Conservation (phyloP, 2,888 invertebrate species). For the Aradus depressus region DNA sequence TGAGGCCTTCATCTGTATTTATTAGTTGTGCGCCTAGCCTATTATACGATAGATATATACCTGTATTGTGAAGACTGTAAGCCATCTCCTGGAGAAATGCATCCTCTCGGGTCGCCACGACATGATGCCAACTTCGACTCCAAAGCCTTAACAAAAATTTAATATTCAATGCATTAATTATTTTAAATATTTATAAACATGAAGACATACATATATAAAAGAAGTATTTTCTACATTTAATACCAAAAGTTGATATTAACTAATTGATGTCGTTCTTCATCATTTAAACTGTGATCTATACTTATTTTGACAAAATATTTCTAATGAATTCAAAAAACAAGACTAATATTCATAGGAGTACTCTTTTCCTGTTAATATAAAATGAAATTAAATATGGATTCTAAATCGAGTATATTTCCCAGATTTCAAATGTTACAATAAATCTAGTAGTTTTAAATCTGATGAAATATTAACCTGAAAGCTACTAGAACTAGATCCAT, state of each 20-base stretch:
- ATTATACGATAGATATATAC: slow-evolving; percentile 17
- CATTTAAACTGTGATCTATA: background rate
- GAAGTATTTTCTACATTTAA: background rate
- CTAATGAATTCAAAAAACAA: background rate
- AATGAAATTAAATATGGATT: no score
- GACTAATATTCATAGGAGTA: background rate
- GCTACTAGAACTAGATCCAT: no score
- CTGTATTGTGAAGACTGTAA: slow-evolving; percentile 23
- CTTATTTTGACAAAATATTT: no score
- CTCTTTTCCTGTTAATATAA: no score
- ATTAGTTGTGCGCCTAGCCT: no score
- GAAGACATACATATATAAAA: background rate
- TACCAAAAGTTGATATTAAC: background rate
- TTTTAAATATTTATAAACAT: background rate
- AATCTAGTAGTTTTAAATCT: no score
- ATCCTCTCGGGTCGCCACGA: slow-evolving; percentile 20
- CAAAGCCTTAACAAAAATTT: slow-evolving; percentile 46
- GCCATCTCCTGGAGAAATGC: slow-evolving; percentile 24
- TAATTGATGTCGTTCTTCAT: background rate
- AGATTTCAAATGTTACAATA: no score
- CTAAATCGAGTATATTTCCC: no score
- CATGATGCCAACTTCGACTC: slow-evolving; percentile 50
- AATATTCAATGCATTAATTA: background rate
- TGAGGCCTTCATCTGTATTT: no score
- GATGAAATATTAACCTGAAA: no score